phyloP scores from a whole-genome alignment of 1,140 invertebrate species.

The Paralvinella palmiformis region DNA sequence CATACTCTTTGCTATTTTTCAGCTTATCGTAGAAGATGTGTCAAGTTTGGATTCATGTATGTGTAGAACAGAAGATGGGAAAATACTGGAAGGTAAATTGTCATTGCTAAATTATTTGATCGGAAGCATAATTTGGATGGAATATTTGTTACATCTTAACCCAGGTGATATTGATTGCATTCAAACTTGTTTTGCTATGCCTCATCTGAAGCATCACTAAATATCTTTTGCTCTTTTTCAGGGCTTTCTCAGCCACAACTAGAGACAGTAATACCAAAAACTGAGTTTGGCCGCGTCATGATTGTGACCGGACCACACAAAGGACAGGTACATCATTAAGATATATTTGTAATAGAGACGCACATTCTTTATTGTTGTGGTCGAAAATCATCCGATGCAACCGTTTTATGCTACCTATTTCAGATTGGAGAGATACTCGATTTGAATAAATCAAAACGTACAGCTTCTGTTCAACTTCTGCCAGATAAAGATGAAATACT shows the following conservation, averaged over 20 bases:
- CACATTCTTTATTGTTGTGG: neutral
- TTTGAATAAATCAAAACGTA: slow-evolving; percentile 22
- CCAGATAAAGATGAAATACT: slow-evolving; percentile 23
- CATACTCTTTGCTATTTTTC: neutral
- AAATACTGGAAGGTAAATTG: slow-evolving; percentile 38
- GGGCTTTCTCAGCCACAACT: slow-evolving; percentile 40
- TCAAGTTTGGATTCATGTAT: slow-evolving; percentile 36
- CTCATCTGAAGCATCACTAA: neutral
- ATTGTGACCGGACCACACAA: slow-evolving; percentile 44
- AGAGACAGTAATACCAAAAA: slow-evolving; percentile 50
- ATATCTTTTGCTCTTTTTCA: slow-evolving; percentile 18
- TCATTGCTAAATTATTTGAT: neutral
- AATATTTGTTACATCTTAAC: neutral
- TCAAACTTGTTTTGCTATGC: neutral
- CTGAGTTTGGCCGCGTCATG: slow-evolving; percentile 37
- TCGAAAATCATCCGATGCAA: neutral
- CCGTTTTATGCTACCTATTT: neutral
- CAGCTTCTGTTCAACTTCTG: slow-evolving; percentile 29
- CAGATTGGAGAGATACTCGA: slow-evolving; percentile 20
- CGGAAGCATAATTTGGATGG: neutral
- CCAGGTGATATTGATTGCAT: neutral
- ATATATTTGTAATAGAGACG: neutral
- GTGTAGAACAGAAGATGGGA: slow-evolving; percentile 48
- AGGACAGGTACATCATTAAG: slow-evolving; percentile 38
- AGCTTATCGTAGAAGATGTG: slow-evolving; percentile 48